Evolutionary conservation across 2,888 invertebrate genomes (phyloP).

Genomic region (Ferrisia virgata): DNA sequence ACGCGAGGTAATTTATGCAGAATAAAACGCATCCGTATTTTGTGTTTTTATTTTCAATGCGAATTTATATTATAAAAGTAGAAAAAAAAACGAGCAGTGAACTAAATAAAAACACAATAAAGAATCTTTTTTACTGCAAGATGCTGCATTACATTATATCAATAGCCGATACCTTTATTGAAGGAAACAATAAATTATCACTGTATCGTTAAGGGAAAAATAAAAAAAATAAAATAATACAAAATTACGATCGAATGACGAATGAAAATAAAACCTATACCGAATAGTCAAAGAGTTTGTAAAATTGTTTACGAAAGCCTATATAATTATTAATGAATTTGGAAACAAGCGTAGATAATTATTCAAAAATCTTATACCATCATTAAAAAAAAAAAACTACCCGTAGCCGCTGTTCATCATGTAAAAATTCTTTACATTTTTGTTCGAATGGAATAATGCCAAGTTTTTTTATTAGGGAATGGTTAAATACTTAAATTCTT

Average conservation of each 20-base stretch:
- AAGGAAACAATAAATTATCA: neutral
- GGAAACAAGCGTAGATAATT: neutral
- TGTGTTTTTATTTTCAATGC: neutral
- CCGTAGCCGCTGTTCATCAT: too few relatives aligned
- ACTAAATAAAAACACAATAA: too few relatives aligned
- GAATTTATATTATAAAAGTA: too few relatives aligned
- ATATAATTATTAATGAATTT: neutral
- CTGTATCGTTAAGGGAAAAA: too few relatives aligned
- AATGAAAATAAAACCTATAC: neutral
- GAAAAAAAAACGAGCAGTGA: too few relatives aligned
- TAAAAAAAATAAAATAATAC: neutral
- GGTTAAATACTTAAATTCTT: neutral
- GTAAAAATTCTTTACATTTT: neutral
- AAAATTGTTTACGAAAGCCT: neutral
- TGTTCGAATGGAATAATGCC: neutral
- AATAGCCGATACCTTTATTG: neutral
- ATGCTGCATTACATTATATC: neutral
- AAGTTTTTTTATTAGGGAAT: neutral
- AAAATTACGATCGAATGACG: neutral
- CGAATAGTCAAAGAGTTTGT: neutral
- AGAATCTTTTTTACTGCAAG: neutral
- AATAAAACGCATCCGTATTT: neutral
- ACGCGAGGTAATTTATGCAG: neutral
- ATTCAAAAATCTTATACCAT: neutral
- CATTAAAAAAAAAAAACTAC: neutral